Base-by-base conservation (phyloP, 2,797 vertebrate species). In the Mionectes olivaceus region DNA sequence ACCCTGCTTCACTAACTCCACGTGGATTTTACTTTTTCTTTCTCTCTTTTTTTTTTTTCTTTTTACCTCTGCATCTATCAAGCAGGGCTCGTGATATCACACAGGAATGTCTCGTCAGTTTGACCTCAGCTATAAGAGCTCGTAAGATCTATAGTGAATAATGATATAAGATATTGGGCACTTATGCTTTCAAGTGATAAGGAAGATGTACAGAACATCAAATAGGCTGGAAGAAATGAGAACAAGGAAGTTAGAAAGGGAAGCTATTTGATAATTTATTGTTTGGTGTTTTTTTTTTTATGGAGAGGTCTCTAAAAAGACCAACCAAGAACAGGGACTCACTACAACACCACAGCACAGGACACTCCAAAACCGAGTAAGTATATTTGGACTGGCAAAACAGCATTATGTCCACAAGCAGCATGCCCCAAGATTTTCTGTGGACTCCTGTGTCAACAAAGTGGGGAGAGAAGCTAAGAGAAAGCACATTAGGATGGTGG, bases 401-500 rank as follows among this genome's bases (percentile, higher is more conserved):
- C 7, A 70, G 39, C 23, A n/a, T 55, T 65, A 75, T n/a, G 32
- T 22, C 27, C 14, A 46, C 47, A 63, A 74, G 46, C 22, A 92
- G 7, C 50, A 55, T 6, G 12, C 27, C 12, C 24, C 12, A 53
- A 46, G 41, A 11, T 60, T 85, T 92, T 68, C 57, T 83, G 12
- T 14, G 7, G 33, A 23, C 18, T 60, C 9, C 25, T 52, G 6
- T n/a, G 32, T 11, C 39, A 35, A 59, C 0, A 2, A 56, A 68
- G 39, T 11, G 9, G 21, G 16, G 7, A 61, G 9, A 57, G 16
- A 73, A 18, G 46, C 19, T 83, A 14, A 41, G 15, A 39, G 49
- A 86, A 83, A 37, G 7, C 6, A 28, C 50, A 19, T 32, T 30
- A 56, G 25, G 35, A 77, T 0, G 0, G 10, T 43, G 24, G 14